Evolutionary conservation across 2,113 vertebrate genomes (phyloP), one percentile per base, ranked within the genome.

Genomic region (Cynocephalus volans): DNA sequence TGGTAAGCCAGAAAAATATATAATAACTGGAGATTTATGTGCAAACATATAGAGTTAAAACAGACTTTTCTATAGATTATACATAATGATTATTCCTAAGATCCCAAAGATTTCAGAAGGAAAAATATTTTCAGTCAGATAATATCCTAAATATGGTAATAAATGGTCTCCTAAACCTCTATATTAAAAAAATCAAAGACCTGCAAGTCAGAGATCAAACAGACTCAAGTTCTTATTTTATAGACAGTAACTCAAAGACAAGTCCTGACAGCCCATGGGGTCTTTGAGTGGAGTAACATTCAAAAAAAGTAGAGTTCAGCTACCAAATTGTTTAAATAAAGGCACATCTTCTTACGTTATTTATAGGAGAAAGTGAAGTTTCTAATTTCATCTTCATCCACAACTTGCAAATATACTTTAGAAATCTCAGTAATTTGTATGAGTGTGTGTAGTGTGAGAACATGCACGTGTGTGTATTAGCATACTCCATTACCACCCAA

Each of bases 1-100:
- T 98, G 99, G 99, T 99, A 98, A 97, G 97, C 60, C 5, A 87
- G 24, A 28, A 67, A 95, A 69, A 76, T 24, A 33, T 2, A 12
- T 50, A 89, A 67, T n/a, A 93, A 87, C 18, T 54, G 15, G 9
- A 26, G 7, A 54, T 0, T 31, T 89, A 75, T 1, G 79, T 69
- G 41, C 19, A 82, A 89, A 73, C 1, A 64, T 23, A 21, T 50
- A 90, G 4, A 5, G 21, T 41, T 92, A 8, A 87, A 23, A n/a
- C 12, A 94, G 52, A 54, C 69, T 64, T 97, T 92, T 88, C 62
- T 23, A 75, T 26, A 75, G n/a, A 50, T 36, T 23, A 1, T 81
- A 36, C 11, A 65, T 81, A 86, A 81, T 58, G 31, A 83, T 84
- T 89, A 26, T 80, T n/a, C 80, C 72, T 92, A 79, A 83, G 26